Evolutionary conservation across 2,888 invertebrate genomes (phyloP).

Genomic region (Eubasilissa splendida): DNA sequence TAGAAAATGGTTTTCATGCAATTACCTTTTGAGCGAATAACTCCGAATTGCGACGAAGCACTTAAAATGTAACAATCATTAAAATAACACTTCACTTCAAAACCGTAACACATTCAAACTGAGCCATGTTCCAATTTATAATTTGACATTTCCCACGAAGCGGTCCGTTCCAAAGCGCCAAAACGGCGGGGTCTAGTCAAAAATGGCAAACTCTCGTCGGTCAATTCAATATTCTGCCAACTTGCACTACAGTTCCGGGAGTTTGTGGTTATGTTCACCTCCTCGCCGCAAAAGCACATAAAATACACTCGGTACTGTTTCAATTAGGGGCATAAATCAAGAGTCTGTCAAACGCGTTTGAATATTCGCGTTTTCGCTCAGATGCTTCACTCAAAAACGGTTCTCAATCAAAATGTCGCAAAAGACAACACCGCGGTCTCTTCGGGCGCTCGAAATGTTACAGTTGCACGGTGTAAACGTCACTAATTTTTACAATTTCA

Average conservation of each 20-base stretch:
- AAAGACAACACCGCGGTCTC: conserved; percentile 8
- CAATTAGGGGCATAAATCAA: neutral
- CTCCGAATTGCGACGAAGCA: conserved; percentile 21
- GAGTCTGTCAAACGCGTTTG: neutral
- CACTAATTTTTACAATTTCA: conserved; percentile 10
- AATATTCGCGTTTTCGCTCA: too few relatives aligned
- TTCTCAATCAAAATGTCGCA: neutral
- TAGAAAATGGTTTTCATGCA: too few relatives aligned
- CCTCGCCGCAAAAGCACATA: neutral
- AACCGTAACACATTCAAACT: conserved; percentile 24
- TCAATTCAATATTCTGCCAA: neutral
- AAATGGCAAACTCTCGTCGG: neutral
- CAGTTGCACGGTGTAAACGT: neutral
- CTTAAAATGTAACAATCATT: conserved; percentile 5
- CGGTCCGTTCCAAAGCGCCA: conserved; percentile 9
- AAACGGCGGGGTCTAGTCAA: neutral
- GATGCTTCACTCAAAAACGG: neutral
- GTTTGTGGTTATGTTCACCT: neutral
- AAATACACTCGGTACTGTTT: conserved; percentile 3
- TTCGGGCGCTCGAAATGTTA: neutral
- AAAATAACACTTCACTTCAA: conserved; percentile 16
- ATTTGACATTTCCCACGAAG: conserved; percentile 34
- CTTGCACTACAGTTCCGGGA: neutral
- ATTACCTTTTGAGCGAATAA: neutral
- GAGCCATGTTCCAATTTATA: conserved; percentile 10